Evolutionary conservation across 2,797 vertebrate species (phyloP), one percentile per base, ranked within the genome.

Genomic region (Sebastolobus altivelis): DNA sequence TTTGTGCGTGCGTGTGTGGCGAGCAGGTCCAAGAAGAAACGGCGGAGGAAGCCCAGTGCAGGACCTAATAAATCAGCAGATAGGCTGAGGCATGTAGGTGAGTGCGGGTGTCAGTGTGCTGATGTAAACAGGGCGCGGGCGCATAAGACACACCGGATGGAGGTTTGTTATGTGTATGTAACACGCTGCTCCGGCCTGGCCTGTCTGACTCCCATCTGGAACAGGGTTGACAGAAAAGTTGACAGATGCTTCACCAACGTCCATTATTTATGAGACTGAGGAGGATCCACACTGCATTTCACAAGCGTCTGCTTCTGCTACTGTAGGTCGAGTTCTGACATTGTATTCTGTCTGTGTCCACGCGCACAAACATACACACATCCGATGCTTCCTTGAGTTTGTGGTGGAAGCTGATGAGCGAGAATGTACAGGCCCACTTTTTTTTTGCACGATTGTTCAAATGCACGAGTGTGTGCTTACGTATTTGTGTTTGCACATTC

Each of bases 261-360:
- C 91, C 92, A 94, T 94, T 94, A 94, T 94, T 94, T 94, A 94
- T 94, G 92, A 94, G 92, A 80, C 79, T 13, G 85, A 87, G 87
- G 77, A 90, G 89, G 88, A 87, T 88, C 86, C 87, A 61, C 83
- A 76, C 71, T 43, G 80, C 88, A 78, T 92, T 84, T 85, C 88
- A 85, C 80, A 49, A 81, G 77, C 55, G 84, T 86, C 86, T 88
- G 87, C 87, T 71, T 25, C 89, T 85, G 80, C 84, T 80, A 40
- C 85, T 83, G 85, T 65, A 84, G 89, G 84, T 88, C 83, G 68
- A 81, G 29, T 65, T 84, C 88, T 91, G 87, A 92, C 93, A 88
- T 68, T 55, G 84, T 74, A 29, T 74, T 83, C 43, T 27, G 58
- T 58, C 59, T 70, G 77, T 66, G 68, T 76, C 10, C 38, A 40